phyloP scores from a whole-genome alignment of 1,140 invertebrate genomes.

The Drosophila triauraria region DNA sequence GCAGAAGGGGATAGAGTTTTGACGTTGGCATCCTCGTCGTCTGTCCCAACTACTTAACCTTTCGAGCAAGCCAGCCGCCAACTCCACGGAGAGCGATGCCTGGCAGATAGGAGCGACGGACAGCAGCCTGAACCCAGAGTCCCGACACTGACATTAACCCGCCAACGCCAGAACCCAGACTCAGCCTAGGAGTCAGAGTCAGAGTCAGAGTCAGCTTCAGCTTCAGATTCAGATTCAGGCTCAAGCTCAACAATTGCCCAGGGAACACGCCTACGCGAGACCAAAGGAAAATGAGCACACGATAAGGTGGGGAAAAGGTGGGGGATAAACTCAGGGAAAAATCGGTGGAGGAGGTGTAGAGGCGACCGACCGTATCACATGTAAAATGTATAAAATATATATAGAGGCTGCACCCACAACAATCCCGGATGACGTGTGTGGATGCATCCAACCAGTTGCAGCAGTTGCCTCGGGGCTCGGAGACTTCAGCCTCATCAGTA shows the following conservation, averaged over 20 bases:
- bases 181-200: conserved; percentile 13
- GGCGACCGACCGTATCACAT: conserved; percentile 35
- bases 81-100: conserved; percentile 31
- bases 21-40: conserved; percentile 18
- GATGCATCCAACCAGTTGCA: conserved; percentile 71
- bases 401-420: conserved; percentile 50
- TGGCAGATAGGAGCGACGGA: conserved; percentile 29
- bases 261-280: conserved; percentile 46
- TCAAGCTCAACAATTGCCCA: conserved; percentile 52
- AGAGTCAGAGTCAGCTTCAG: conserved; percentile 4
- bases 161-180: conserved; percentile 41
- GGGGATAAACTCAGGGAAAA: neutral
- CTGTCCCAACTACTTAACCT: conserved; percentile 77
- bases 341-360: neutral
- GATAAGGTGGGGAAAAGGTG: neutral
- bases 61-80: conserved; percentile 43
- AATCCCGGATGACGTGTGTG: conserved; percentile 34
- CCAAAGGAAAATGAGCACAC: conserved; percentile 14
- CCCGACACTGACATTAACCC: conserved; percentile 67
- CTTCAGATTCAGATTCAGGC: conserved; percentile 22
- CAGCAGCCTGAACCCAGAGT: conserved; percentile 26
- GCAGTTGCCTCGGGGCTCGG: conserved; percentile 39
- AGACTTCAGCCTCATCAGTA: conserved; percentile 37
- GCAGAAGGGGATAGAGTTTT: neutral
- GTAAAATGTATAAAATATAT: conserved; percentile 73